Base-by-base conservation (phyloP, 1,140 invertebrate genomes). In the Bicyclus anynana region DNA sequence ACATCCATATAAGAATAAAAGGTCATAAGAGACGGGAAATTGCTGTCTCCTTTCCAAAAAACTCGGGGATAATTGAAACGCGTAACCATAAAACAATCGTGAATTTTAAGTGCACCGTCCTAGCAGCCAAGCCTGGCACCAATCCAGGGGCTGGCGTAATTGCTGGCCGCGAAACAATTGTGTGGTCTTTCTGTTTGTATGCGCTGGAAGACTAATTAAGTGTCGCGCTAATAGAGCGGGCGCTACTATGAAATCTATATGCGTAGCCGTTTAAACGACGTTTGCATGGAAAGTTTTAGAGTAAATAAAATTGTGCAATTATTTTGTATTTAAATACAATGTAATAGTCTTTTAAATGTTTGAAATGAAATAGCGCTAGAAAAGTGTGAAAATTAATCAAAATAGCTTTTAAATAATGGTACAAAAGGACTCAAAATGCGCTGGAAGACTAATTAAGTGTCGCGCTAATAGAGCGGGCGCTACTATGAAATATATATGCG, bases 121-220 rank as follows among this genome's bases (percentile, higher is more conserved):
- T 23, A 12, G 7, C 1, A 3, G 23, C 23, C 23, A 7, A 2
- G 7, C 29, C 54, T 67, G 65, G 65, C 65, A 55, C 40, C 37
- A 47, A 29, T 67, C 65, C 65, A 67, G 59, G 26, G 56, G 53
- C 53, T 2, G n/a, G n/a, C 29, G 61, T 67, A 67, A 67, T 67
- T 67, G 53, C 57, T 53, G 53, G 42, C 59, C 49, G 58, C 53
- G 57, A 61, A 55, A 60, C 65, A 60, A 67, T 67, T 63, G 64
- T 55, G 29, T 4, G 10, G 53, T 57, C 52, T 57, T 63, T 53
- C 56, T 64, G 59, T 64, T 67, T 64, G 65, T 63, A 62, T 67
- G 65, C 62, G 60, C 64, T 59, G 57, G 58, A 62, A 59, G 54
- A 67, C 65, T 67, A 67, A 67, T 67, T 67, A 67, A 64, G 61